These are phyloP conservation scores for Thunnus albacares DNA, from an alignment of 2,797 vertebrate genomes.

Conservation along the genomic window DNA sequence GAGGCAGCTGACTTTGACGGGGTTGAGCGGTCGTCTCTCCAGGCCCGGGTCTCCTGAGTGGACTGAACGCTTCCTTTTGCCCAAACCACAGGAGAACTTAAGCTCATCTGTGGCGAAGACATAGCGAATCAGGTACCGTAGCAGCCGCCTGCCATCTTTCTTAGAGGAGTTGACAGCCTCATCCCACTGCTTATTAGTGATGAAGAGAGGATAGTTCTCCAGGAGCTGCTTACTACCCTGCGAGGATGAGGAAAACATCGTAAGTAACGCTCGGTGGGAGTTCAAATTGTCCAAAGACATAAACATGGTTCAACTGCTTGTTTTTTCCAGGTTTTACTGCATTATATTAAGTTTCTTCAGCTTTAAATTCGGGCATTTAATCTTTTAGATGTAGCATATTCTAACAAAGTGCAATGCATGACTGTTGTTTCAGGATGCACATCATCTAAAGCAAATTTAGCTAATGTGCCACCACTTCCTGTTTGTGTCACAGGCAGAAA, in stretches of 20 bases:
- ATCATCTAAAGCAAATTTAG: conserved; percentile 32
- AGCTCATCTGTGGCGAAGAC: conserved; percentile 99
- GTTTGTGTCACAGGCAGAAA: neutral
- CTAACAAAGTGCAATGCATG: neutral
- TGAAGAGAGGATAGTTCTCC: conserved; percentile 99
- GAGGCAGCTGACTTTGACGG: conserved; percentile 99
- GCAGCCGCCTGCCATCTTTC: conserved; percentile 96
- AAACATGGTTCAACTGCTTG: neutral
- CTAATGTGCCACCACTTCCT: neutral
- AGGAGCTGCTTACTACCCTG: conserved; percentile 98
- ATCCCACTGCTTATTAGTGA: conserved; percentile 99
- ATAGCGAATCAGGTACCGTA: conserved; percentile 99
- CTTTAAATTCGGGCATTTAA: neutral
- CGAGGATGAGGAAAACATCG: conserved; percentile 24
- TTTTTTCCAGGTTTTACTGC: neutral
- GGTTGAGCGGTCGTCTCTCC: conserved; percentile 98
- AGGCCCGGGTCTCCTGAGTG: conserved; percentile 97
- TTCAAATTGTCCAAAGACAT: neutral
- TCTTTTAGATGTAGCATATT: neutral
- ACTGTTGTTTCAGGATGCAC: neutral
- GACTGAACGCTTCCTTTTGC: conserved; percentile 99
- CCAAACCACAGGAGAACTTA: conserved; percentile 99
- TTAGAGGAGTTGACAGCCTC: conserved; percentile 99
- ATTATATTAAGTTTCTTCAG: neutral
- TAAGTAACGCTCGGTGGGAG: neutral